Evolutionary conservation across 1,140 invertebrate species (phyloP).

Genomic region (Drosophila auraria): DNA sequence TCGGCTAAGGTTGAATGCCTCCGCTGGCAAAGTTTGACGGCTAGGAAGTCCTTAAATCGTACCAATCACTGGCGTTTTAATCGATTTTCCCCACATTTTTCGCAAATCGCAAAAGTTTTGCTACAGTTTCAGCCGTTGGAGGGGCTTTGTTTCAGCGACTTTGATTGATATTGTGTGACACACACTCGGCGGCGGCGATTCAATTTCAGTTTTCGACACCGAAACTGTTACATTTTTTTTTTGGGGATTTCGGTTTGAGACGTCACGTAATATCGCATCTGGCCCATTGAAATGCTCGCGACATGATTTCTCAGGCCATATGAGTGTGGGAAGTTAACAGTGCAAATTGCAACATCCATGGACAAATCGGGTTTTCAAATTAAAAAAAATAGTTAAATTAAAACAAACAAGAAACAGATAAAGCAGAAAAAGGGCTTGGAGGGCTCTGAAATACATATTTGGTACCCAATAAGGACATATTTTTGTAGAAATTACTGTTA

Average conservation of each 20-base stretch:
- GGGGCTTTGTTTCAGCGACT: conserved; percentile 42
- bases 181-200: conserved; percentile 32
- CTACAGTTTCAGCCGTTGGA: conserved; percentile 36
- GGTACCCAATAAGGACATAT: neutral
- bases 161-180: conserved; percentile 77
- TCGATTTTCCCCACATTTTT: conserved; percentile 75
- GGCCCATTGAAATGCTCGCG: conserved; percentile 57
- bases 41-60: conserved; percentile 56
- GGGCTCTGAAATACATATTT: neutral
- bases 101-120: conserved; percentile 52
- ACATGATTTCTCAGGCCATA: conserved; percentile 42
- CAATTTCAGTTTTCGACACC: conserved; percentile 56
- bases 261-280: conserved; percentile 62
- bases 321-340: conserved; percentile 47
- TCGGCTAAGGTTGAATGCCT: conserved; percentile 31
- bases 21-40: conserved; percentile 35
- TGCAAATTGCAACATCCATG: conserved; percentile 46
- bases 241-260: conserved; percentile 30
- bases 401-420: conserved; percentile 12
- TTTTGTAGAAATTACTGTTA: no score
- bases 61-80: conserved; percentile 59
- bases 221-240: conserved; percentile 19
- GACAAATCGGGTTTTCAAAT: conserved; percentile 16
- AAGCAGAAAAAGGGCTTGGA: neutral
- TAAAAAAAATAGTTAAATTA: conserved; percentile 19